Evolutionary conservation across 1,140 invertebrate species (phyloP), one percentile per base, ranked within the genome.

Genomic region (Caenorhabditis briggsae): DNA sequence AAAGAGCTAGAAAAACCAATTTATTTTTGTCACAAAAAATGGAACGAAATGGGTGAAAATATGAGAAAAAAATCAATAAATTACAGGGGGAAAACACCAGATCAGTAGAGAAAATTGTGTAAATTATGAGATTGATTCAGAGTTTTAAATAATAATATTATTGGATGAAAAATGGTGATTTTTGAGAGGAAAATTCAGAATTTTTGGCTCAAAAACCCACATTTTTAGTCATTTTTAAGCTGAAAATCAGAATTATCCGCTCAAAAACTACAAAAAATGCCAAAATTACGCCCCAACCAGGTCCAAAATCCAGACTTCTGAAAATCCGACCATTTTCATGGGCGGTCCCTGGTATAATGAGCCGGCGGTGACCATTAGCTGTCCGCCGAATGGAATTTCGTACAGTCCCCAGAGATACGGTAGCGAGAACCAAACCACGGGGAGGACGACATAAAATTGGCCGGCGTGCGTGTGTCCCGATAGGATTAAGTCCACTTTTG

Each of bases 391-490:
- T 23, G 88, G 87, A 16, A 88, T 46, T 16, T 89, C 74, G 59
- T 89, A 89, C 33, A 89, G 59, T 48, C 88, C 88, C 48, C 89
- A 87, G 58, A 89, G 83, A 50, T 88, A 89, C 16, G 88, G 88
- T 43, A 89, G 82, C 18, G 89, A 20, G 61, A 64, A 83, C 23
- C 86, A 88, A 16, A 89, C 88, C 7, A 82, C 74, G 3, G 88
- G 88, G 48, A 87, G 56, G 16, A 89, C 88, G 18, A 89, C 88
- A 88, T 89, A 89, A 33, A 89, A 89, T 58, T 89, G 88, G 3
- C 88, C 88, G 14, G 88, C 87, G 65, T 89, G 88, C 18, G 88
- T 89, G 70, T 89, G 88, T 9, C 88, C 88, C 50, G 87, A 88
- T 16, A 89, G 59, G 16, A 89, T 87, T 16, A 89, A 12, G 82